Evolutionary conservation across 2,888 invertebrate species (phyloP), one percentile per base, ranked within the genome.

Genomic region (Spisula subtruncata): DNA sequence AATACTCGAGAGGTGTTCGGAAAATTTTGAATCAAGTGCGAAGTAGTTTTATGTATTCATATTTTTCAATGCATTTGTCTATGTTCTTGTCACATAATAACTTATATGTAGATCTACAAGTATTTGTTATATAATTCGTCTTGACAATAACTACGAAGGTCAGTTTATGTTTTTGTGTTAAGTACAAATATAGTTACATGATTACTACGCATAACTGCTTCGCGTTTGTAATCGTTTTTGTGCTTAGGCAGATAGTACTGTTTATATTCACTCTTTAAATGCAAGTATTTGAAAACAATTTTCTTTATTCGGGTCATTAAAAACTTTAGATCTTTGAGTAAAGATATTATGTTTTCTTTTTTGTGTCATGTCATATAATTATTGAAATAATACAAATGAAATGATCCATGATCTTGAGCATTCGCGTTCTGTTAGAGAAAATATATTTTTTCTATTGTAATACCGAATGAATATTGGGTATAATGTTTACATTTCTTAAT

Each of bases 361-460:
- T 25, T 29, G 25, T 71, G 71, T 71, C 71, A 71, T 25, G 71
- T 71, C 14, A 18, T 12, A 66, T 32, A 18, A 35, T 32, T 25
- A 18, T 18, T 75, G 5, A 75, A 75, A 35, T 35, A 35, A 32
- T 18, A 18, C 75, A 75, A 35, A 18, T 32, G 1, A 14, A 75
- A 16, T 75, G 75, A 75, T 32, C 75, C 75, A 18, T 75, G 14
- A 0, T 32, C 32, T 32, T 75, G 75, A 75, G 35, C 75, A 75
- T 75, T 75, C 29, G 35, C 29, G 14, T 75, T 75, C 16, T 75
- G 10, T n/a, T n/a, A n/a, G n/a, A 75, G 5, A 32, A 75, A 35
- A 75, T 35, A 32, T 16, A 20, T 75, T 2, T 41, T 41, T 84
- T 84, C 81, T 66, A 81, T 86, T 81, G 86, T 86, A 81, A 80